These are phyloP conservation scores for Acanthornis magna DNA, from an alignment of 2,797 vertebrate species.

Conservation along the genomic window DNA sequence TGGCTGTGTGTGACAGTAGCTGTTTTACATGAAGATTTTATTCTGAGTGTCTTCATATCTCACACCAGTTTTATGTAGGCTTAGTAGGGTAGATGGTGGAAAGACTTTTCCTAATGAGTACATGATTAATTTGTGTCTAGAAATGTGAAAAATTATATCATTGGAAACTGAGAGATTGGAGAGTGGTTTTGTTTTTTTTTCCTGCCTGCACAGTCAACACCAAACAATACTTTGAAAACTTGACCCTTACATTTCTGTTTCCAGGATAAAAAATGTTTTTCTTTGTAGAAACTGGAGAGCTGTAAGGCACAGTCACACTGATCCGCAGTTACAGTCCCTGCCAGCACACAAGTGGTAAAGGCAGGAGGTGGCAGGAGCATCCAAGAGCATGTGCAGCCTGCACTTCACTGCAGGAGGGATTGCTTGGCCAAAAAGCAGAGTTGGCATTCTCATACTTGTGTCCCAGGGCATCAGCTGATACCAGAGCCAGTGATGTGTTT, in stretches of 20 bases:
- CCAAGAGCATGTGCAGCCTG: not conserved
- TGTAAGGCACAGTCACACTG: not conserved
- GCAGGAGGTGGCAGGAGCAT: not conserved
- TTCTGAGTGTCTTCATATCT: not conserved
- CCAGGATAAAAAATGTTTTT: not conserved
- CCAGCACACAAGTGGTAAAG: not conserved
- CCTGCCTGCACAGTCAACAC: not conserved
- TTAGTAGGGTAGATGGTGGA: not conserved
- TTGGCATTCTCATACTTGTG: not conserved
- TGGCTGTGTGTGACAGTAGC: not conserved
- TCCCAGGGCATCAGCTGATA: not conserved
- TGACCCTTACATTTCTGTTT: not conserved
- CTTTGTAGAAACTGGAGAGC: not conserved
- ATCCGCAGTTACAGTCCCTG: not conserved
- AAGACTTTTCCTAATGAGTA: not conserved
- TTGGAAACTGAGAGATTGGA: not conserved
- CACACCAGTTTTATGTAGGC: not conserved
- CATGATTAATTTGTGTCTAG: not conserved
- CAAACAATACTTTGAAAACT: not conserved
- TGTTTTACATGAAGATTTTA: not conserved
- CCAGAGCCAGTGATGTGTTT: not conserved
- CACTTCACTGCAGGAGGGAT: not conserved
- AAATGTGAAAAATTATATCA: not conserved
- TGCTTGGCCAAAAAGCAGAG: not conserved
- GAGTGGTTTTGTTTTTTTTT: not conserved